phyloP scores from a whole-genome alignment of 2,888 invertebrate genomes.

The Tipula helvola region DNA sequence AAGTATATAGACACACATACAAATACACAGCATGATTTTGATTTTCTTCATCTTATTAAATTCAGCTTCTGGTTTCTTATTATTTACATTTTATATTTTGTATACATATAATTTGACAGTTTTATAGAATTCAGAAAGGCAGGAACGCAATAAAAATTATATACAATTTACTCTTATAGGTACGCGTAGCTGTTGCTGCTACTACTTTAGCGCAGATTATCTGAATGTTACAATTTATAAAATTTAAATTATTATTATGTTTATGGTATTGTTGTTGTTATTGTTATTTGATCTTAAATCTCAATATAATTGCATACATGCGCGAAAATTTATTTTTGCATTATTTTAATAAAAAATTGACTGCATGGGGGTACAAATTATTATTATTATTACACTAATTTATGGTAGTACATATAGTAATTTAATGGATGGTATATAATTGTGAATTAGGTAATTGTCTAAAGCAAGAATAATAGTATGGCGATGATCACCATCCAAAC shows the following conservation, averaged over 20 bases:
- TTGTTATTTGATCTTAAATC: neutral
- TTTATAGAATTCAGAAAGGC: neutral
- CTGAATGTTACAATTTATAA: neutral
- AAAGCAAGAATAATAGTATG: no score
- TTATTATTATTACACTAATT: neutral
- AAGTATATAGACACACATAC: neutral
- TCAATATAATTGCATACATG: neutral
- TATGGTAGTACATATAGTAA: neutral
- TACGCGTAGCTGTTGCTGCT: neutral
- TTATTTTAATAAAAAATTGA: neutral
- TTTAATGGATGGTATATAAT: neutral
- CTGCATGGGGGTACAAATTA: neutral
- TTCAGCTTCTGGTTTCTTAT: neutral
- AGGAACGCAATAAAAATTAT: neutral
- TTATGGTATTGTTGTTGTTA: no score
- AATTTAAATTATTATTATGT: neutral
- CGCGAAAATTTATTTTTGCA: neutral
- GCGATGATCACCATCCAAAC: no score
- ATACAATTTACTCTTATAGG: neutral
- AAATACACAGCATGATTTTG: neutral
- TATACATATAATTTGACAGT: neutral
- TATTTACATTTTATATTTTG: neutral
- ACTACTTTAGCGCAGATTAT: neutral
- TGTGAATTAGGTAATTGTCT: no score
- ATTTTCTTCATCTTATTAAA: neutral